These are phyloP conservation scores for Geococcyx californianus DNA, from an alignment of 2,113 vertebrate genomes.

Conservation along the genomic window DNA sequence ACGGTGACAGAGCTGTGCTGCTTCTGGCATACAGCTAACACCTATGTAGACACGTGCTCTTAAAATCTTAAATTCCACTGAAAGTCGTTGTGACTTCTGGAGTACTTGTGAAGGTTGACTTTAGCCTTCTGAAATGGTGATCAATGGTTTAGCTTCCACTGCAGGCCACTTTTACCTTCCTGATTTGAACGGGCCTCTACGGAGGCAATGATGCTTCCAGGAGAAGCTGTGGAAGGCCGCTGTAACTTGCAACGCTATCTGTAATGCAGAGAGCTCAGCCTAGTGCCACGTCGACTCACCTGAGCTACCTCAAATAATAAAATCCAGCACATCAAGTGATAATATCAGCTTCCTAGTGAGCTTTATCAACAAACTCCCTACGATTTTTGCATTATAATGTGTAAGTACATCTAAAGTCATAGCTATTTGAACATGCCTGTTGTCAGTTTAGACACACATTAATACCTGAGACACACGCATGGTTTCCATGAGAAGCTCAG, in stretches of 20 bases:
- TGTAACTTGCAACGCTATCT: background rate
- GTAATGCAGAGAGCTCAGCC: background rate
- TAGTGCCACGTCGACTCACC: rapidly evolving
- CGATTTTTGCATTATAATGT: rapidly evolving
- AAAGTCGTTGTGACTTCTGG: background rate
- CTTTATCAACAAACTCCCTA: background rate
- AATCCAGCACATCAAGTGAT: background rate
- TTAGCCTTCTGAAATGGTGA: background rate
- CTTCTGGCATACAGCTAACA: background rate
- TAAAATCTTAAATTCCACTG: background rate
- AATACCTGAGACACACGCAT: rapidly evolving
- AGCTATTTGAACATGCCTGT: background rate
- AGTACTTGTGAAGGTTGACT: background rate
- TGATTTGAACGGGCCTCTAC: background rate
- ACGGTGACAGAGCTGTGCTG: background rate
- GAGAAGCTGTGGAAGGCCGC: background rate
- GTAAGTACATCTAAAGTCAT: background rate
- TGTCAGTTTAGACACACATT: rapidly evolving
- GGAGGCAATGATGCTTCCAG: rapidly evolving
- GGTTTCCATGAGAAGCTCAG: background rate
- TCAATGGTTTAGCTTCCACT: background rate
- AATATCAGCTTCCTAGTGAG: background rate
- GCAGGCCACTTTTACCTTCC: background rate
- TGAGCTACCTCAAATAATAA: background rate
- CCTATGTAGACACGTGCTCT: background rate